Percentiles rank a stretch among this genome's conserved stretches.
These are phyloP conservation scores for Bibio marci DNA, from an alignment of 2,888 invertebrate genomes.

Conservation along the genomic window DNA sequence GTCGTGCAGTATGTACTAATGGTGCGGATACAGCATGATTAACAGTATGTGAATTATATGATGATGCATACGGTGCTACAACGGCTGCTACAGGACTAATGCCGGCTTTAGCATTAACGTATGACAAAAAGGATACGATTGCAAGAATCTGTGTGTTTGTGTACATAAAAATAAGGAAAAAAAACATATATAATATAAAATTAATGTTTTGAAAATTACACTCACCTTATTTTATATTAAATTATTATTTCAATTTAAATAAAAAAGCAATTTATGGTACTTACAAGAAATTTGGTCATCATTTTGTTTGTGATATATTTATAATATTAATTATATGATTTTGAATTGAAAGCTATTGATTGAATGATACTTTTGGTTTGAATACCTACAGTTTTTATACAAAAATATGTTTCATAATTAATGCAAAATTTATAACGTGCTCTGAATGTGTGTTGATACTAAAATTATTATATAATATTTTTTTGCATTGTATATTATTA, in stretches of 20 bases:
- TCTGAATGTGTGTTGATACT: no score
- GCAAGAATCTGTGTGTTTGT: slow-evolving; percentile 1
- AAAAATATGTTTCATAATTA: background rate
- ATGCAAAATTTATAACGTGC: no score
- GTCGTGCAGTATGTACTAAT: slow-evolving; percentile 27
- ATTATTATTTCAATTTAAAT: background rate
- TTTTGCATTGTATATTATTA: no score
- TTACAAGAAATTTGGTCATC: slow-evolving; percentile 2
- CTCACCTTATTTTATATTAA: background rate
- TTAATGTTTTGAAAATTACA: background rate
- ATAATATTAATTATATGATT: background rate
- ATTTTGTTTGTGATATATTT: background rate
- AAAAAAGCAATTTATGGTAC: background rate
- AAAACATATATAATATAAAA: background rate
- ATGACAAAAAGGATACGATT: background rate
- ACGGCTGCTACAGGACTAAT: slow-evolving; percentile 33
- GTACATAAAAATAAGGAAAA: background rate
- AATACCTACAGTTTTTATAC: background rate
- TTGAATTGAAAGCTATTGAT: background rate
- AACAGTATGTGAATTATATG: slow-evolving; percentile 56
- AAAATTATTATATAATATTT: no score
- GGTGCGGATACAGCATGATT: slow-evolving; percentile 61
- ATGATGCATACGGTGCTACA: slow-evolving; percentile 55
- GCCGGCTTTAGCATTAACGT: slow-evolving; percentile 23
- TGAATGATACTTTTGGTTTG: no score